phyloP scores from a whole-genome alignment of 2,888 invertebrate genomes.

The Eupithecia subumbrata region DNA sequence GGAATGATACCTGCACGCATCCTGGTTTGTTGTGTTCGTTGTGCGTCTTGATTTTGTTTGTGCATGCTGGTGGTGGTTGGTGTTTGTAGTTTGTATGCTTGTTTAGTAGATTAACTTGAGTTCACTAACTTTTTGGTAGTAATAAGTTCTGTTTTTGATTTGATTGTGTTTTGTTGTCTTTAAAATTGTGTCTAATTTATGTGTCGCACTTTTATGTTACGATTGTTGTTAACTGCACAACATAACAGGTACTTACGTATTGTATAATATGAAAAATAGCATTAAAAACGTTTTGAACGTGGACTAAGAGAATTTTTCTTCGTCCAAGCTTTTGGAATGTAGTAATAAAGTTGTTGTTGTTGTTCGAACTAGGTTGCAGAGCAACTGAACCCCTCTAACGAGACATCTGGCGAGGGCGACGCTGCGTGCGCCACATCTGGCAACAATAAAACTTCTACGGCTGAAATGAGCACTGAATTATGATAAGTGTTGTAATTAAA shows the following conservation, averaged over 20 bases:
- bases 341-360: constrained; percentile 4
- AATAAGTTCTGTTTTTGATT: constrained; percentile 10
- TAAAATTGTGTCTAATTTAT: constrained; percentile 48
- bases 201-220: constrained; percentile 49
- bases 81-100: constrained; percentile 45
- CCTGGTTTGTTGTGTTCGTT: constrained; percentile 64
- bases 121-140: constrained; percentile 44
- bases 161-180: constrained; percentile 36
- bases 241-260: not conserved
- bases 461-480: constrained; percentile 89
- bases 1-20: constrained; percentile 79
- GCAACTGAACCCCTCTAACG: constrained; percentile 70
- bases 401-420: constrained; percentile 51
- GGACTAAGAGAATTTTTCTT: not conserved
- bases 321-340: not conserved
- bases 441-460: constrained; percentile 63
- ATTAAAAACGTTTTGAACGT: not conserved
- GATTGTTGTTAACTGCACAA: constrained; percentile 36
- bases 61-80: constrained; percentile 68
- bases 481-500: constrained; percentile 54
- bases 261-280: not conserved
- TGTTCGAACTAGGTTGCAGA: constrained; percentile 73
- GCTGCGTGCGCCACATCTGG: constrained; percentile 51
- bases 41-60: constrained; percentile 59
- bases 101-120: constrained; percentile 65